A percentile compares a stretch with the other conserved stretches of the same genome.
These are phyloP conservation scores for Poeciliopsis turneri DNA, from an alignment of 2,797 vertebrate genomes.

Conservation along the genomic window DNA sequence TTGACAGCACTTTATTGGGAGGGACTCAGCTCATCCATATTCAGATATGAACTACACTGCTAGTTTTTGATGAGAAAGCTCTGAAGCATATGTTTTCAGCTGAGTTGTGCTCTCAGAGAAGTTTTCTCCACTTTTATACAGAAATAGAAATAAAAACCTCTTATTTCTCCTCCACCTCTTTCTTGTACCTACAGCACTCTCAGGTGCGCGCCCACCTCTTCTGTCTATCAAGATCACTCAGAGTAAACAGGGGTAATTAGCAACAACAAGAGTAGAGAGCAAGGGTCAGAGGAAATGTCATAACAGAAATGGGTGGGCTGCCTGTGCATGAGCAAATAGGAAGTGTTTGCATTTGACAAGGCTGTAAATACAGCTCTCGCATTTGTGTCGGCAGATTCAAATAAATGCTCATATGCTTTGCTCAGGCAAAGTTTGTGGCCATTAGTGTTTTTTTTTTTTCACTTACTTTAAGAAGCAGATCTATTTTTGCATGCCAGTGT, in stretches of 20 bases:
- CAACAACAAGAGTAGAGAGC: conserved; percentile 54
- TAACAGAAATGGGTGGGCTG: conserved; percentile 67
- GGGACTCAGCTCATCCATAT: conserved; percentile 67
- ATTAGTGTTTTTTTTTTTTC: conserved; percentile 62
- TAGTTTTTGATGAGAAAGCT: conserved; percentile 58
- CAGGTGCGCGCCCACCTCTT: conserved; percentile 16
- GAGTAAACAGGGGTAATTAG: conserved; percentile 75
- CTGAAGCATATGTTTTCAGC: conserved; percentile 44
- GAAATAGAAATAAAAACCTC: conserved; percentile 40
- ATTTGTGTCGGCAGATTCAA: conserved; percentile 44
- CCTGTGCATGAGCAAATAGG: conserved; percentile 24
- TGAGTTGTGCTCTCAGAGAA: conserved; percentile 34
- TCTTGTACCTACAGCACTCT: conserved; percentile 51
- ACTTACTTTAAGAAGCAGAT: conserved; percentile 51
- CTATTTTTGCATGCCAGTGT: conserved; percentile 69
- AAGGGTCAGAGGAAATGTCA: conserved; percentile 73
- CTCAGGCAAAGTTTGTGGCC: conserved; percentile 50
- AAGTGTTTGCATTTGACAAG: conserved; percentile 43
- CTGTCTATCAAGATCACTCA: conserved; percentile 60
- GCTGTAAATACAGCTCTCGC: conserved; percentile 37
- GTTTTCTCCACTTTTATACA: conserved; percentile 36
- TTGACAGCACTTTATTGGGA: conserved; percentile 62
- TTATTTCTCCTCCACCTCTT: conserved; percentile 8
- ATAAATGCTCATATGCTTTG: conserved; percentile 43
- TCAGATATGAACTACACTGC: conserved; percentile 61